These are phyloP conservation scores for Theretra japonica DNA, from an alignment of 2,888 invertebrate genomes.

Conservation along the genomic window DNA sequence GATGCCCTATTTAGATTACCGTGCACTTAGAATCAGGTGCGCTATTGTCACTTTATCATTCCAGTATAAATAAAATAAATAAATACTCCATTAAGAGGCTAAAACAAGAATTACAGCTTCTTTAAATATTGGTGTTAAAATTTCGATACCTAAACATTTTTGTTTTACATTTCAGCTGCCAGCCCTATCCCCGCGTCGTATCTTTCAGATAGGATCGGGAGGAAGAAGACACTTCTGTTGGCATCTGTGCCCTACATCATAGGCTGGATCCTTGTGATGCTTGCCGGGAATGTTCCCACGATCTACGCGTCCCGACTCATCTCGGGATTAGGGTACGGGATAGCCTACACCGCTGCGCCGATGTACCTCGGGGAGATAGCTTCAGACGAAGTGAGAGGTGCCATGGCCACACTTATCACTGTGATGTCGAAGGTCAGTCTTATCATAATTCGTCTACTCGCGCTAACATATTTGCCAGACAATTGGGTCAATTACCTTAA, in stretches of 20 bases:
- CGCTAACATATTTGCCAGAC: slow-evolving; percentile 29
- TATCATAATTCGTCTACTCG: slow-evolving; percentile 14
- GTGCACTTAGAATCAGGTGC: too few relatives aligned
- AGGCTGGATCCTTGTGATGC: slow-evolving; percentile 87
- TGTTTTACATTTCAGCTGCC: slow-evolving; percentile 72
- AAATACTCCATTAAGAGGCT: too few relatives aligned
- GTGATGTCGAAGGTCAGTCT: slow-evolving; percentile 80
- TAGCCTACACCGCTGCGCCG: slow-evolving; percentile 85
- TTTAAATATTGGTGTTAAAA: not conserved
- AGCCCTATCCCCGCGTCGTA: slow-evolving; percentile 87
- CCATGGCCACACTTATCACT: slow-evolving; percentile 86
- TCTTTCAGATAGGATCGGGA: slow-evolving; percentile 86
- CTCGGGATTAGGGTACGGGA: slow-evolving; percentile 86
- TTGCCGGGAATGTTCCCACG: slow-evolving; percentile 82
- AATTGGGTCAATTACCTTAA: slow-evolving; percentile 47
- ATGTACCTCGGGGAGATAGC: slow-evolving; percentile 87
- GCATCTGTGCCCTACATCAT: slow-evolving; percentile 85
- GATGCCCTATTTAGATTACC: too few relatives aligned
- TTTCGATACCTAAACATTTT: not conserved
- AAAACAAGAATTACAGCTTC: too few relatives aligned
- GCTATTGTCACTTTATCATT: too few relatives aligned
- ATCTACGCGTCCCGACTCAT: slow-evolving; percentile 85
- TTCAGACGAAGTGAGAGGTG: slow-evolving; percentile 84
- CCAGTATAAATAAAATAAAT: too few relatives aligned
- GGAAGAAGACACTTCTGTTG: slow-evolving; percentile 86